Conservation (phyloP, 2,113 vertebrate genomes). For the Notechis scutatus region DNA sequence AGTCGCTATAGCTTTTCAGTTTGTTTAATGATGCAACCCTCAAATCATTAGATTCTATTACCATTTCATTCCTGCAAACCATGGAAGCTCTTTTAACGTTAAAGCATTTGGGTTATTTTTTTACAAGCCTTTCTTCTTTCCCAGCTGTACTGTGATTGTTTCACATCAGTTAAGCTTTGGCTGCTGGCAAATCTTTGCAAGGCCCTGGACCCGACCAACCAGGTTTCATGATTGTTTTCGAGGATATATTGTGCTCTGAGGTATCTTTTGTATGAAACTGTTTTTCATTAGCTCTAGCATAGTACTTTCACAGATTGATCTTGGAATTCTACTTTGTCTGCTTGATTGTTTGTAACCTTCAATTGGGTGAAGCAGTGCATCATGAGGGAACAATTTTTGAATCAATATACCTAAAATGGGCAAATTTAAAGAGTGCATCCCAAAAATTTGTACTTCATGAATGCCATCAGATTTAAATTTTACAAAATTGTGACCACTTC, state of each 20-base stretch:
- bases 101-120: not conserved
- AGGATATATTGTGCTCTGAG: not conserved
- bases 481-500: not conserved
- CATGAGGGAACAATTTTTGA: not conserved
- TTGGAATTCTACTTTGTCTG: not conserved
- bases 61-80: not conserved
- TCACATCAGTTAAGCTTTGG: not conserved
- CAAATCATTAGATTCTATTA: not conserved
- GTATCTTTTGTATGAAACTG: not conserved
- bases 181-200: not conserved
- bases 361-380: not conserved
- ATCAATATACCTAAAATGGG: not conserved
- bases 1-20: not conserved
- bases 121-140: not conserved
- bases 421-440: not conserved
- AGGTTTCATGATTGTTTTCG: not conserved
- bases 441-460: not conserved
- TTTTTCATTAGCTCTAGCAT: not conserved
- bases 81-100: not conserved
- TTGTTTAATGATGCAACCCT: not conserved
- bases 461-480: not conserved
- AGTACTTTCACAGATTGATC: not conserved
- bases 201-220: not conserved
- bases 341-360: not conserved
- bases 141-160: not conserved